Evolutionary conservation across 2,113 vertebrate species (phyloP).

Genomic region (Petroica traversi): DNA sequence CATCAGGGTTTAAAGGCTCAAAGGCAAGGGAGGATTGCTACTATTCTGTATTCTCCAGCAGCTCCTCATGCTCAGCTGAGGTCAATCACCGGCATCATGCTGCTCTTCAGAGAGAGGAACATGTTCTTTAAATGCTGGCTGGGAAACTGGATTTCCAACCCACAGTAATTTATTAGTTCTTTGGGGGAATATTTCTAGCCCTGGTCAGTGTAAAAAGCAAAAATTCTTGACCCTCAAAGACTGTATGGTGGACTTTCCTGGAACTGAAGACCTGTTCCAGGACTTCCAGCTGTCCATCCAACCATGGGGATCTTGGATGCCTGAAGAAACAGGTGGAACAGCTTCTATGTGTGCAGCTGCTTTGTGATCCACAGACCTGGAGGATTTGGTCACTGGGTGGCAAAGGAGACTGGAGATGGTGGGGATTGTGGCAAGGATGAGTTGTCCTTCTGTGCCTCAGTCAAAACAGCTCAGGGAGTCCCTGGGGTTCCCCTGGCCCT

Average conservation of each 20-base stretch:
- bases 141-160: slow-evolving; percentile 10
- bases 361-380: neutral
- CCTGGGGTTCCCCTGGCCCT: neutral
- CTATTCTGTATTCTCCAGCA: slow-evolving; percentile 46
- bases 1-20: slow-evolving; percentile 50
- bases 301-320: neutral
- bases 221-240: neutral
- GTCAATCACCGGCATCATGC: slow-evolving; percentile 49
- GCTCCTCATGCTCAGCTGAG: slow-evolving; percentile 41
- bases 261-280: neutral
- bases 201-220: neutral
- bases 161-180: neutral
- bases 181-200: neutral
- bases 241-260: neutral
- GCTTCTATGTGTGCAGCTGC: neutral
- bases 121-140: slow-evolving; percentile 6
- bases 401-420: neutral
- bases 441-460: neutral
- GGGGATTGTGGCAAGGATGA: neutral
- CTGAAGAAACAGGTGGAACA: neutral
- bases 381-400: neutral
- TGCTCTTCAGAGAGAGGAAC: slow-evolving; percentile 13
- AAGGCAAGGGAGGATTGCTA: slow-evolving; percentile 49
- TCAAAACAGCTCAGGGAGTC: neutral
- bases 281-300: neutral